Evolutionary conservation across 64 coral and sea anemone genomes (phyloP), one percentile per base, ranked within the genome.

Genomic region (Orbicella faveolata): DNA sequence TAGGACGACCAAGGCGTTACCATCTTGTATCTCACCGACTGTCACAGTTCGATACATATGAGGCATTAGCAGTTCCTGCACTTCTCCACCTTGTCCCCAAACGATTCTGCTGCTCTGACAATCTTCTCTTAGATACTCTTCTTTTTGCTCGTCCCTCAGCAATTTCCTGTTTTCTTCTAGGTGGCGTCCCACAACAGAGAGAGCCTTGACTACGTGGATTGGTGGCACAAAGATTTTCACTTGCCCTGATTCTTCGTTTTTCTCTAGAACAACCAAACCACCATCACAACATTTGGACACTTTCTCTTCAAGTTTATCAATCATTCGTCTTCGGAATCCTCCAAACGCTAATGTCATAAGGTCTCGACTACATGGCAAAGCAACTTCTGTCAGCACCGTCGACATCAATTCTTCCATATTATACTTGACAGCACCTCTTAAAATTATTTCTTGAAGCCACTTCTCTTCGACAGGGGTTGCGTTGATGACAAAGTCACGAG

Each of bases 41-140:
- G 75, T 83, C 21, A 94, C 92, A 72, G 95, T 83, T 63, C 92
- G 84, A 79, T 91, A 94, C 95, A 94, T 96, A 21, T 94, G 79
- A 59, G 88, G 63, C 92, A 96, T 90, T 16, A 96, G 84, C 11
- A 96, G 73, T 36, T 93, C 88, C 65, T 90, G 77, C 4, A 94
- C 92, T 65, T 90, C 87, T n/a, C 86, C 81, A 63, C 92, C 95
- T 23, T 74, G 52, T 37, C 78, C 92, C 54, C 93, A 64, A 34
- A 96, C 88, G 41, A 96, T 84, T 67, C 92, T 92, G 25, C 80
- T 73, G 16, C 79, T 88, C 67, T 21, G 12, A 8, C 53, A 81
- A 0, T 88, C 75, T 39, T 74, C 19, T 14, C 83, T 88, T 36
- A 94, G 14, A 9, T 73, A 20, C 33, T 54, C 73, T 91, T 97